Base-by-base conservation (phyloP, 2,888 invertebrate species). In the Conus canariensis region DNA sequence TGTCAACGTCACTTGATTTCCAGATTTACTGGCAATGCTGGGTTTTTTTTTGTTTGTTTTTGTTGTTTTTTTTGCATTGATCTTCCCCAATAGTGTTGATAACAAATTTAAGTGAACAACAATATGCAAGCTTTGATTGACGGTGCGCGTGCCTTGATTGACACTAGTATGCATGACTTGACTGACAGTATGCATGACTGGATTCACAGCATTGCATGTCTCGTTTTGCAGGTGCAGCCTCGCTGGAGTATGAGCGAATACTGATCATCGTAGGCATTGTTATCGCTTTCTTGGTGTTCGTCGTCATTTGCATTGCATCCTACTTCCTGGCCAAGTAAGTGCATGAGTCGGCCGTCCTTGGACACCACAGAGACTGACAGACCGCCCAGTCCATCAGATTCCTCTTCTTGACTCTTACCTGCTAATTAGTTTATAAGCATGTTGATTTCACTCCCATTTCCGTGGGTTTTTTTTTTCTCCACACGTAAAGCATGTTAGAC, bases 281-380 rank as follows among this genome's bases (percentile, higher is more conserved):
- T 59, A 92, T 93, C 89, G 93, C 92, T 80, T 90, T 93, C 88
- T 92, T 93, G 88, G 91, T 93, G 85, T 93, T 93, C 91, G 87
- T 93, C 86, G 91, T 92, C 92, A 93, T 93, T 90, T 93, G 93
- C 91, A 93, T 93, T 80, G 92, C 92, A 60, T 93, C 93, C 82
- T 93, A 93, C 90, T 88, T 92, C 88, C 92, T 93, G 80, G 93
- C 93, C 88, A 91, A 92, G 92, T 91, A 91, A 92, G 92, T 92
- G 89, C 89, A 89, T 89, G 70, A 70, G 67, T 67, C 85, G 14
- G 89, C 89, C 60, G 60, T 22, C 19, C 22, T 8, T 22, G 22
- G 19, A 70, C 70, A 70, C 70, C 74, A 74, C 74, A 74, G 19
- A 8, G 19, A 19, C 19, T 22, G 70, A 7, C 8, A 2, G 22